A percentile compares a stretch with the other conserved stretches of the same genome.
Evolutionary conservation across 2,113 vertebrate species (phyloP).

Genomic region (Crypturellus undulatus): DNA sequence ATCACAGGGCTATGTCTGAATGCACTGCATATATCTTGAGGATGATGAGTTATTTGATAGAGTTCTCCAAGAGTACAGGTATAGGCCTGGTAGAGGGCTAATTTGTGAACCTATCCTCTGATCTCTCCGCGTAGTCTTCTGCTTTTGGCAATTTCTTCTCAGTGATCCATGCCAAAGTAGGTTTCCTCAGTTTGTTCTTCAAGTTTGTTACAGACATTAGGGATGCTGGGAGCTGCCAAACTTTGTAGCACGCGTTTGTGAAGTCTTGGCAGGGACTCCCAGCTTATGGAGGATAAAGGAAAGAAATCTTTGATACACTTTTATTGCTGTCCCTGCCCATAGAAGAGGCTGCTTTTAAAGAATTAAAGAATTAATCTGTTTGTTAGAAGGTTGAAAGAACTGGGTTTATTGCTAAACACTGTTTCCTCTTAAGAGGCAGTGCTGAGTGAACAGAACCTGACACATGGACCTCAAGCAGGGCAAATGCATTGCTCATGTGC

Average conservation of each 20-base stretch:
- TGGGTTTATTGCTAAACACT: background rate
- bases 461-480: background rate
- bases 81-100: conserved; percentile 51
- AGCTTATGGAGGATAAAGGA: conserved; percentile 16
- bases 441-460: background rate
- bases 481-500: background rate
- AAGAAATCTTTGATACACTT: conserved; percentile 7
- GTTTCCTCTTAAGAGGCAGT: background rate
- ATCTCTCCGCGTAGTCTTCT: conserved; percentile 49
- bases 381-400: background rate
- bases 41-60: background rate
- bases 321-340: background rate
- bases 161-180: conserved; percentile 27
- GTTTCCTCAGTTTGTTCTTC: conserved; percentile 52
- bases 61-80: background rate
- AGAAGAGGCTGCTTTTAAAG: conserved; percentile 12
- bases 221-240: conserved; percentile 48
- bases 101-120: conserved; percentile 49
- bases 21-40: conserved; percentile 43
- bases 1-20: conserved; percentile 18
- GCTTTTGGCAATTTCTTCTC: conserved; percentile 7
- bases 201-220: conserved; percentile 19
- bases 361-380: conserved; percentile 4
- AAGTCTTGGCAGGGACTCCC: conserved; percentile 46
- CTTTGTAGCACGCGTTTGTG: conserved; percentile 8